Percentiles rank a stretch among this genome's conserved stretches.
Evolutionary conservation across 2,113 vertebrate species (phyloP).

Genomic region (Oreamnos americanus): DNA sequence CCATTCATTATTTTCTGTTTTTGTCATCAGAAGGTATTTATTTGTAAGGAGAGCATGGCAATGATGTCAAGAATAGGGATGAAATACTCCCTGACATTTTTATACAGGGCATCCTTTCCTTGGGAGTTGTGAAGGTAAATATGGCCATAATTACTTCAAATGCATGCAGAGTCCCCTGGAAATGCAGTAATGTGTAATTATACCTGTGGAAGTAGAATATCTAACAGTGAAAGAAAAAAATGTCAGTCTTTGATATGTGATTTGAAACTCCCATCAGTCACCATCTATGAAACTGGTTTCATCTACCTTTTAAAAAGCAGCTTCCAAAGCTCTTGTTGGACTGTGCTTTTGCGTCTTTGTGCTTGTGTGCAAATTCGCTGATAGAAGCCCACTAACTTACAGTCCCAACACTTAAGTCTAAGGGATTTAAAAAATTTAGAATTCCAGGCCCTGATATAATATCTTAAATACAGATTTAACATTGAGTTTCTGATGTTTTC

Average conservation of each 20-base stretch:
- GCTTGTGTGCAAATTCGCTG: not conserved
- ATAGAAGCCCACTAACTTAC: not conserved
- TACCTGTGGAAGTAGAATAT: not conserved
- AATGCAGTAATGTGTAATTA: conserved; percentile 40
- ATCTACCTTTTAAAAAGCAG: not conserved
- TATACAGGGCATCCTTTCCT: not conserved
- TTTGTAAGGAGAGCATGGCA: conserved; percentile 19
- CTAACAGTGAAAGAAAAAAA: conserved; percentile 49
- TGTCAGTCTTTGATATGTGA: not conserved
- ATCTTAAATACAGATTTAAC: not conserved
- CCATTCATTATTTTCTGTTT: conserved; percentile 64
- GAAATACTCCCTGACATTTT: conserved; percentile 43
- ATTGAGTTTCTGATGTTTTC: not conserved
- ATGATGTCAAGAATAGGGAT: conserved; percentile 42
- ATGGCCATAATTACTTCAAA: conserved; percentile 52
- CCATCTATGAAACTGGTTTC: not conserved
- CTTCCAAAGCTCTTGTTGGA: not conserved
- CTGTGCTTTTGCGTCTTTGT: not conserved
- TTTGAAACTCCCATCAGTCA: not conserved
- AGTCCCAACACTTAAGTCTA: not conserved
- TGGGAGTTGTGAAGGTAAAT: conserved; percentile 10
- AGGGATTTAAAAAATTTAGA: not conserved
- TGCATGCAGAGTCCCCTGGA: not conserved
- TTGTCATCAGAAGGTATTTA: conserved; percentile 54
- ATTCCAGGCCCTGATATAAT: not conserved